Evolutionary conservation across 2,113 vertebrate genomes (phyloP).

Genomic region (Amphilophus citrinellus): DNA sequence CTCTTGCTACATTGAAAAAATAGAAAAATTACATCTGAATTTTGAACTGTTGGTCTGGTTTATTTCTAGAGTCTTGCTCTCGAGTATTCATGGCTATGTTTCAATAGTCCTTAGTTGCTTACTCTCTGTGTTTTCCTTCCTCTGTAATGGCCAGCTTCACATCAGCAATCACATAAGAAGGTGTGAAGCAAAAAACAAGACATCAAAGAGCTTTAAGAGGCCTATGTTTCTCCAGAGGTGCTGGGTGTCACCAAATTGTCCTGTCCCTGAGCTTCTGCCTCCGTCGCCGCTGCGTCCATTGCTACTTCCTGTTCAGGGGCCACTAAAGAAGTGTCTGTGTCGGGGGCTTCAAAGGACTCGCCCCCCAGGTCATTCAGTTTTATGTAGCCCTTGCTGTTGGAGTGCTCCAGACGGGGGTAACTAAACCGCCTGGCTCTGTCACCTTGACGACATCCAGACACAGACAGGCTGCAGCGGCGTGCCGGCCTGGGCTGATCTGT

Average conservation of each 20-base stretch:
- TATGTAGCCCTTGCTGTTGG: constrained; percentile 94
- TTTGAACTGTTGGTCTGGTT: constrained; percentile 65
- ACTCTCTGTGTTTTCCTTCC: constrained; percentile 4
- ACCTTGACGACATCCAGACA: constrained; percentile 67
- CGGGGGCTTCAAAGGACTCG: constrained; percentile 88
- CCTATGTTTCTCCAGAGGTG: constrained; percentile 66
- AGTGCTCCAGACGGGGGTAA: constrained; percentile 86
- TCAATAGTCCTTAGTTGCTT: constrained; percentile 70
- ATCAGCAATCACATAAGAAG: constrained; percentile 44
- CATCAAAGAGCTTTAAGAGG: constrained; percentile 58
- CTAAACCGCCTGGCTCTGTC: constrained; percentile 83
- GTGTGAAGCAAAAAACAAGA: constrained; percentile 76
- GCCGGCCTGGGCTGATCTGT: constrained; percentile 78
- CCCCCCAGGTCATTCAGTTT: constrained; percentile 87
- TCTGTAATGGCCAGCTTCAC: constrained; percentile 23
- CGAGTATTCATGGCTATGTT: constrained; percentile 71
- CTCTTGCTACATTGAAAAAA: constrained; percentile 83
- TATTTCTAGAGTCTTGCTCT: constrained; percentile 63
- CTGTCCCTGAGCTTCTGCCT: constrained; percentile 64
- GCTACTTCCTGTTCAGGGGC: constrained; percentile 75
- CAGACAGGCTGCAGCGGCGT: constrained; percentile 75
- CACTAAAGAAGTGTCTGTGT: constrained; percentile 67
- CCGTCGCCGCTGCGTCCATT: constrained; percentile 44
- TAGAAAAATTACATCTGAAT: constrained; percentile 76
- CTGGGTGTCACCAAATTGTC: constrained; percentile 39